These are phyloP conservation scores for Haliclona indistincta DNA, from an alignment of 37 sponge, comb jelly and placozoan genomes.

Conservation along the genomic window DNA sequence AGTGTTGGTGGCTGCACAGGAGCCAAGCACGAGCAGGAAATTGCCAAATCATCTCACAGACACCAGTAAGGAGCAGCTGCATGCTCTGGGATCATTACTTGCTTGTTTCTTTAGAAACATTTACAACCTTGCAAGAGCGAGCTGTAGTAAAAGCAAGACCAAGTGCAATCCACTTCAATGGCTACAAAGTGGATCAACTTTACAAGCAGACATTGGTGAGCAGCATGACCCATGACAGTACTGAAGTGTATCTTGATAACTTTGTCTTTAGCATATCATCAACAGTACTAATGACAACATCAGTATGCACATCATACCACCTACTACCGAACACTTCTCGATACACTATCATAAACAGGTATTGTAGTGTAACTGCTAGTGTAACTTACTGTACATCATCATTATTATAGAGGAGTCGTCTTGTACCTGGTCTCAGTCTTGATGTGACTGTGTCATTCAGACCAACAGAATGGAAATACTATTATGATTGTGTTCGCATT, in stretches of 20 bases:
- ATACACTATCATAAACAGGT: conserved; percentile 74
- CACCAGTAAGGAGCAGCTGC: conserved; percentile 42
- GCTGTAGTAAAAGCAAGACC: conserved; percentile 49
- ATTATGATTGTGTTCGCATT: conserved; percentile 85
- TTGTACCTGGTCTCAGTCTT: conserved; percentile 84
- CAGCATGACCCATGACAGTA: neutral
- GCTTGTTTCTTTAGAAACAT: conserved; percentile 42
- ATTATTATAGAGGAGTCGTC: conserved; percentile 38
- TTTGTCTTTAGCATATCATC: conserved; percentile 50
- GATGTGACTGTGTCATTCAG: conserved; percentile 71
- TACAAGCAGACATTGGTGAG: conserved; percentile 69
- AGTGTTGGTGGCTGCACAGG: conserved; percentile 6
- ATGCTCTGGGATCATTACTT: neutral
- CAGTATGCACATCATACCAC: conserved; percentile 81
- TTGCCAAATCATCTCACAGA: conserved; percentile 67
- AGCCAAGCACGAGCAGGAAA: neutral
- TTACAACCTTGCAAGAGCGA: conserved; percentile 21
- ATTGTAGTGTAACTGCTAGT: neutral
- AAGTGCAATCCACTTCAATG: conserved; percentile 53
- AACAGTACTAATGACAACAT: conserved; percentile 69
- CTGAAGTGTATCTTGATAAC: neutral
- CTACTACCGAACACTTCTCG: conserved; percentile 56
- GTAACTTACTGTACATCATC: no score
- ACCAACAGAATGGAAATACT: conserved; percentile 75
- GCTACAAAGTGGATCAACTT: conserved; percentile 52